Base-by-base conservation (phyloP, 1,140 invertebrate genomes). In the Caenorhabditis briggsae region DNA sequence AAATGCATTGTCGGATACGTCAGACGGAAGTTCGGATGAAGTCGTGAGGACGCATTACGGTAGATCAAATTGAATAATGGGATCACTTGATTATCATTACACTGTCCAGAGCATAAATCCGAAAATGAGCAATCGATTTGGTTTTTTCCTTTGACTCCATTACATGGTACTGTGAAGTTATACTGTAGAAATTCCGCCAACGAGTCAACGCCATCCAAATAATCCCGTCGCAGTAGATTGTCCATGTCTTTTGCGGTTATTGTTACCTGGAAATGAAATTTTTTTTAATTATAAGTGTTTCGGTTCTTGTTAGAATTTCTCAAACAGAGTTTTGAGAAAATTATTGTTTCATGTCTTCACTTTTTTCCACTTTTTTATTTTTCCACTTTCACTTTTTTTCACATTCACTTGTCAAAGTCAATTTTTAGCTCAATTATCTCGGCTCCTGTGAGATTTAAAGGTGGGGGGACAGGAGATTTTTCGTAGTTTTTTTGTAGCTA, bases 1-100 rank as follows among this genome's bases (percentile, higher is more conserved):
- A 89, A 41, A 84, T 89, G 88, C 88, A 89, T 89, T 59, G 88
- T 89, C 1, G 88, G 88, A 58, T 87, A 89, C 20, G 88, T 88
- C 53, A 89, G 65, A 20, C 88, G 88, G 82, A 89, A 89, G 65
- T 89, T 89, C n/a, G 88, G 88, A 83, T 89, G 88, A 23, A 86
- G 84, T 50, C 88, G 74, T 11, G 64, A 82, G 0, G 84, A 87
- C 14, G 82, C 25, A 58, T 89, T 89, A 16, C 88, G 87, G 82
- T 89, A 89, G 84, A 89, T 88, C n/a, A 89, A 59, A 33, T 86
- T 85, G 86, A 89, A 89, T n/a, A 89, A 20, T 18, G 88, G 88
- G 41, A 89, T 82, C 7, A 89, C 85, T 84, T 86, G 84, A 65
- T 89, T 89, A 50, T 89, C 88, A 61, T 89, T 89, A 65, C 88